Conservation (phyloP, 2,797 vertebrate species). For the Acanthurus lineatus region DNA sequence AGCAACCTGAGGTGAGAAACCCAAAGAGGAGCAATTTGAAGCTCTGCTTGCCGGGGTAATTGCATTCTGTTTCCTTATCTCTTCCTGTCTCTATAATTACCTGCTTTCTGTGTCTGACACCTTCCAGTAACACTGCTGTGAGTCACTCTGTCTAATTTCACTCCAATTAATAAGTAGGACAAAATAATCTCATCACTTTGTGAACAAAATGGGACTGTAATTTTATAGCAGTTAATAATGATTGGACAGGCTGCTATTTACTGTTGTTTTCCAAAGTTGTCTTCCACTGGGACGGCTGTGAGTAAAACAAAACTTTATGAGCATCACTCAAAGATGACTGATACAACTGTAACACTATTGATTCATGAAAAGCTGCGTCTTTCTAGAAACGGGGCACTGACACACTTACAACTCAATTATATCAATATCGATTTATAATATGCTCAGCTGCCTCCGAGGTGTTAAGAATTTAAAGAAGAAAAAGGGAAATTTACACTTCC, state of each 20-base stretch:
- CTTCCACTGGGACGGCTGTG: not conserved
- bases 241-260: conserved; percentile 53
- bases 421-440: conserved; percentile 64
- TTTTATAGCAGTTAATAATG: conserved; percentile 65
- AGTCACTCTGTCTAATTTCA: conserved; percentile 81
- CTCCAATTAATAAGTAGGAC: conserved; percentile 83
- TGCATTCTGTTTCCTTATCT: conserved; percentile 85
- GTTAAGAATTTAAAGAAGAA: conserved; percentile 30
- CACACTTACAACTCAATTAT: conserved; percentile 50
- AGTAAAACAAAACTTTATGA: conserved; percentile 57
- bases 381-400: conserved; percentile 23
- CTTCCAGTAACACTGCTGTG: conserved; percentile 81
- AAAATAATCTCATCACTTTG: conserved; percentile 75
- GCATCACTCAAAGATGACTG: conserved; percentile 29
- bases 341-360: conserved; percentile 16
- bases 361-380: conserved; percentile 34
- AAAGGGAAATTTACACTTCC: conserved; percentile 51
- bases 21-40: conserved; percentile 82
- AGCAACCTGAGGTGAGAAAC: conserved; percentile 80
- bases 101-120: conserved; percentile 84
- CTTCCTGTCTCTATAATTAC: conserved; percentile 85
- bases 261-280: conserved; percentile 46
- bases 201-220: conserved; percentile 59
- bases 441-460: conserved; percentile 37
- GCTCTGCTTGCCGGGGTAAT: conserved; percentile 85